Evolutionary conservation across 2,888 invertebrate genomes (phyloP).

Genomic region (Margaritifera margaritifera): DNA sequence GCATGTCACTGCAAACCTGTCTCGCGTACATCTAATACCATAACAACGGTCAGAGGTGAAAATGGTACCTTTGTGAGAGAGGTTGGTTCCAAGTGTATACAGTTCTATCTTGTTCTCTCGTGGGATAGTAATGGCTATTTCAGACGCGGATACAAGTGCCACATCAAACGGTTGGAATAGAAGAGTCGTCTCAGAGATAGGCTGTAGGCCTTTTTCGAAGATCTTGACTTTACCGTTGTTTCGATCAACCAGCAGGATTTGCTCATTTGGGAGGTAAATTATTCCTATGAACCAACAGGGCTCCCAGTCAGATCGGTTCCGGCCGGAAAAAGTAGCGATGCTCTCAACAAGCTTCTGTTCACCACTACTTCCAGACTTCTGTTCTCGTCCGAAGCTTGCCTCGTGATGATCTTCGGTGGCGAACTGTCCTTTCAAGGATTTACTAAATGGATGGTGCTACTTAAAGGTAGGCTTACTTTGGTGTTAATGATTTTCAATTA

Average conservation of each 20-base stretch:
- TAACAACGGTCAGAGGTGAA: slow-evolving; percentile 34
- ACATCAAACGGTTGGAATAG: slow-evolving; percentile 42
- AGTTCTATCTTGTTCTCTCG: slow-evolving; percentile 37
- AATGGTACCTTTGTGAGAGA: slow-evolving; percentile 22
- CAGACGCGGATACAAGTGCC: slow-evolving; percentile 14
- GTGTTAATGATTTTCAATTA: slow-evolving; percentile 26
- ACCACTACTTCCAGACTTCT: slow-evolving; percentile 22
- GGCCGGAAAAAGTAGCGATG: slow-evolving; percentile 13
- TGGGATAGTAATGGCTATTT: slow-evolving; percentile 41
- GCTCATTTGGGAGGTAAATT: slow-evolving; percentile 24
- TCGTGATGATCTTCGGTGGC: neutral
- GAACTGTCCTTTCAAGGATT: too few species aligned
- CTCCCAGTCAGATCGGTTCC: slow-evolving; percentile 32
- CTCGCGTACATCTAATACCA: slow-evolving; percentile 35
- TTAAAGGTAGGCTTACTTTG: slow-evolving; percentile 13
- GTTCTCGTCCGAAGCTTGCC: slow-evolving; percentile 30
- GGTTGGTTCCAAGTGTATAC: slow-evolving; percentile 18
- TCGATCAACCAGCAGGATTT: slow-evolving; percentile 37
- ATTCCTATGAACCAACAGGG: slow-evolving; percentile 45
- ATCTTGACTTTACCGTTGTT: slow-evolving; percentile 45
- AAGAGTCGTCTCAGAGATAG: slow-evolving; percentile 25
- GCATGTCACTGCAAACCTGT: slow-evolving; percentile 36
- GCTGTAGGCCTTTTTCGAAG: slow-evolving; percentile 20
- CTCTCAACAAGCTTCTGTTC: slow-evolving; percentile 11
- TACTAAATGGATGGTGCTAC: neutral